Conservation (phyloP, 2,888 invertebrate species). For the Anorthoa munda region DNA sequence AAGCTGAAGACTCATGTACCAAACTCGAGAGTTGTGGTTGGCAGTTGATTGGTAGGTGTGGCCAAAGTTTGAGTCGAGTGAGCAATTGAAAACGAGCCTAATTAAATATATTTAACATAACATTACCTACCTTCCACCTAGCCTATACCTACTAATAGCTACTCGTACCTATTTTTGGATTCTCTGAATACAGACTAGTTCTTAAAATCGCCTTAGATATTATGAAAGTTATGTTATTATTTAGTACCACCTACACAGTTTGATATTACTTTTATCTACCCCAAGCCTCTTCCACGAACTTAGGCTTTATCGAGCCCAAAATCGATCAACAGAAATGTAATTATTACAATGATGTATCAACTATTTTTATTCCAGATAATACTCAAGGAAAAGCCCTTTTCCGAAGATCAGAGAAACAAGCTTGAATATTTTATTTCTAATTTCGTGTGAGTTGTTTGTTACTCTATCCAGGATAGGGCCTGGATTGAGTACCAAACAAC, state of each 20-base stretch:
- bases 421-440: constrained; percentile 39
- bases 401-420: constrained; percentile 4
- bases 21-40: too few species aligned
- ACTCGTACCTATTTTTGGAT: too few species aligned
- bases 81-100: too few species aligned
- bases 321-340: neutral
- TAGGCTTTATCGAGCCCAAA: neutral
- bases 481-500: too few species aligned
- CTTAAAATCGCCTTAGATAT: neutral
- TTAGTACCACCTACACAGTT: neutral
- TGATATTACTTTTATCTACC: constrained; percentile 14
- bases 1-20: too few species aligned
- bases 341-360: constrained; percentile 26
- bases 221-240: constrained; percentile 5
- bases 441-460: constrained; percentile 13
- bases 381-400: neutral
- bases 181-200: neutral
- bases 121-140: too few species aligned
- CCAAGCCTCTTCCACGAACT: neutral
- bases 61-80: too few species aligned
- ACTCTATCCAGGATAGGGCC: neutral
- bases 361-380: neutral
- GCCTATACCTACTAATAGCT: neutral
- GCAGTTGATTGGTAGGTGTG: too few species aligned
- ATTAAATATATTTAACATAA: too few species aligned